Percentiles rank a stretch among this genome's conserved stretches.
phyloP scores from a whole-genome alignment of 2,113 vertebrate species.

The Physeter macrocephalus region DNA sequence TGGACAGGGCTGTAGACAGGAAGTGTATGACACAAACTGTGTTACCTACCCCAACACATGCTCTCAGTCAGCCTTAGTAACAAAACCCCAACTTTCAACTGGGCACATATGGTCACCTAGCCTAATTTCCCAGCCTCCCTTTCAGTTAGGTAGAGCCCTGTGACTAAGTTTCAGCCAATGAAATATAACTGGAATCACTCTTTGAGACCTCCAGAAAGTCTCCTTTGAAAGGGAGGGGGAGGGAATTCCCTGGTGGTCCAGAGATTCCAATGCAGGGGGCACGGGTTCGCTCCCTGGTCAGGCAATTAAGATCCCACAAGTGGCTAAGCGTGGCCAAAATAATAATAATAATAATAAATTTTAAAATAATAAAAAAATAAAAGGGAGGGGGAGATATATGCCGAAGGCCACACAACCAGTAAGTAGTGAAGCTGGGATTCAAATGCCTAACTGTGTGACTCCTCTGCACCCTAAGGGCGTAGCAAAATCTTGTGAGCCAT shows the following conservation, averaged over 20 bases:
- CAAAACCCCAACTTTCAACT: not conserved
- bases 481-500: not conserved
- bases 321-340: too few species aligned
- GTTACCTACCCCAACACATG: not conserved
- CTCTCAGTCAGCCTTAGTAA: not conserved
- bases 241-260: too few species aligned
- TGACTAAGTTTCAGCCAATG: not conserved
- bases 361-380: too few species aligned
- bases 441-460: not conserved
- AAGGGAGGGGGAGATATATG: not conserved
- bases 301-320: too few species aligned
- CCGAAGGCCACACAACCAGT: not conserved
- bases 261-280: too few species aligned
- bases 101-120: not conserved
- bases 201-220: not conserved
- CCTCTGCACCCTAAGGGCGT: not conserved
- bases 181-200: not conserved
- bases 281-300: too few species aligned
- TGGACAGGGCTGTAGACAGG: not conserved
- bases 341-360: too few species aligned
- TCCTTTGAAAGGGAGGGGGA: not conserved
- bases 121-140: not conserved
- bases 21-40: not conserved
- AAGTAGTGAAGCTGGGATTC: not conserved
- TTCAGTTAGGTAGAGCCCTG: not conserved